These are phyloP conservation scores for Pampus argenteus DNA, from an alignment of 2,797 vertebrate genomes.

Conservation along the genomic window DNA sequence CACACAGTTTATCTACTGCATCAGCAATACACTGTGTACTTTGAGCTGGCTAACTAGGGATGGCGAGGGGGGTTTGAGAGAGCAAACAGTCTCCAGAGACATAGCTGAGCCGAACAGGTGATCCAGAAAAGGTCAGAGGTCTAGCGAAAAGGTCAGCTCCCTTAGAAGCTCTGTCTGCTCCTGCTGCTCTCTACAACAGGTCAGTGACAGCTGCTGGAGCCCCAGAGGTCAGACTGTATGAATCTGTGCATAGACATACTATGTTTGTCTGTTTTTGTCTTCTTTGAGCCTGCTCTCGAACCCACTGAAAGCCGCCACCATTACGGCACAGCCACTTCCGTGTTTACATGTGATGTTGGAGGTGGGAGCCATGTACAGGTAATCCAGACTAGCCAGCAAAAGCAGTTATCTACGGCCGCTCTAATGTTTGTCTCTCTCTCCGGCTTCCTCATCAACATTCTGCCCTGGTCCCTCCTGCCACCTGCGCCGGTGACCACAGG, in stretches of 20 bases:
- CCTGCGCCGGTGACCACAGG: conserved; percentile 42
- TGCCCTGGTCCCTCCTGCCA: conserved; percentile 47
- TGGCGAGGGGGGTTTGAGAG: conserved; percentile 31
- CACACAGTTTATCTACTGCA: neutral
- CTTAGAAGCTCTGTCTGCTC: conserved; percentile 31
- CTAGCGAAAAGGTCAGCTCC: conserved; percentile 49
- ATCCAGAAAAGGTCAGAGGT: conserved; percentile 57
- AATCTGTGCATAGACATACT: conserved; percentile 14
- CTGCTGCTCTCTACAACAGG: conserved; percentile 22
- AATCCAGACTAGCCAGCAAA: too few relatives aligned
- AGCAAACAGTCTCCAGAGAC: conserved; percentile 43
- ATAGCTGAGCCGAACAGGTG: conserved; percentile 35
- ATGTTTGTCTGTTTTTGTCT: conserved; percentile 7
- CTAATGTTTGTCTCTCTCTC: conserved; percentile 6
- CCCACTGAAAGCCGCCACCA: too few relatives aligned
- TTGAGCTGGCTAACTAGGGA: conserved; percentile 37
- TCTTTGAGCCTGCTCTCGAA: too few relatives aligned
- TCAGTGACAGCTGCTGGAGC: conserved; percentile 38
- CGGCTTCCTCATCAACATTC: conserved; percentile 68
- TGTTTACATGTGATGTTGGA: too few relatives aligned
- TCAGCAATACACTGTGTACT: conserved; percentile 27
- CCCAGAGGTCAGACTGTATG: conserved; percentile 31
- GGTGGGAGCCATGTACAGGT: too few relatives aligned
- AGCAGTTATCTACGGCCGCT: too few relatives aligned
- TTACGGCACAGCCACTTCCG: too few relatives aligned